phyloP scores from a whole-genome alignment of 2,888 invertebrate species.

The Apodemia mormo region DNA sequence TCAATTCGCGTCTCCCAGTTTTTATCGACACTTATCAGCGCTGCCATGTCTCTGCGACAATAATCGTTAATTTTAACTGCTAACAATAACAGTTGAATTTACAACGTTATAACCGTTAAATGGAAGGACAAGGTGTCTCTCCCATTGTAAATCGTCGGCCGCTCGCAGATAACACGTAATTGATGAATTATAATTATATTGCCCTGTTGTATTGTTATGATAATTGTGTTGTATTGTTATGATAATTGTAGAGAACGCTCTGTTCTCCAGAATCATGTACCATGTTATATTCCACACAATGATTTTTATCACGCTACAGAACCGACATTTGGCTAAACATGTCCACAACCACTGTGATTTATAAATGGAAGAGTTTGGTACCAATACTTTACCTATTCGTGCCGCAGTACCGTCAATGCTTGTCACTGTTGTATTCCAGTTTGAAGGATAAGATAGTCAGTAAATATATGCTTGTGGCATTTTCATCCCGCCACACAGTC shows the following conservation, averaged over 20 bases:
- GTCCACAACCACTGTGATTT: no score
- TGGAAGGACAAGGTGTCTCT: constrained; percentile 62
- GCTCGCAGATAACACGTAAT: constrained; percentile 43
- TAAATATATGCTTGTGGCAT: no score
- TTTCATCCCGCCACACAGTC: no score
- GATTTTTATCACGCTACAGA: no score
- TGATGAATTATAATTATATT: constrained; percentile 38
- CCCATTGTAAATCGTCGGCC: constrained; percentile 40
- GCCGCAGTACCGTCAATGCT: no score
- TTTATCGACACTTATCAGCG: constrained; percentile 51
- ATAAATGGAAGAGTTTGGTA: no score
- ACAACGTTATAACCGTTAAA: constrained; percentile 60
- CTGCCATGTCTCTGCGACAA: constrained; percentile 49
- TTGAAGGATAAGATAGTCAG: no score
- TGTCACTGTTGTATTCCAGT: no score
- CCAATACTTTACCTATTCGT: no score
- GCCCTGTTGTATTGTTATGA: constrained; percentile 22
- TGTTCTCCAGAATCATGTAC: not conserved
- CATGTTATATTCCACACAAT: not conserved
- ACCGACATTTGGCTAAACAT: no score
- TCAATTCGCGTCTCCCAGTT: constrained; percentile 30
- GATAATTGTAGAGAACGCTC: constrained; percentile 20
- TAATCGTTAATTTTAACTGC: constrained; percentile 69
- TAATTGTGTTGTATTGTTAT: constrained; percentile 21
- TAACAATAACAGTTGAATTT: constrained; percentile 70